Evolutionary conservation across 2,888 invertebrate genomes (phyloP).

Genomic region (Coremacera marginata): DNA sequence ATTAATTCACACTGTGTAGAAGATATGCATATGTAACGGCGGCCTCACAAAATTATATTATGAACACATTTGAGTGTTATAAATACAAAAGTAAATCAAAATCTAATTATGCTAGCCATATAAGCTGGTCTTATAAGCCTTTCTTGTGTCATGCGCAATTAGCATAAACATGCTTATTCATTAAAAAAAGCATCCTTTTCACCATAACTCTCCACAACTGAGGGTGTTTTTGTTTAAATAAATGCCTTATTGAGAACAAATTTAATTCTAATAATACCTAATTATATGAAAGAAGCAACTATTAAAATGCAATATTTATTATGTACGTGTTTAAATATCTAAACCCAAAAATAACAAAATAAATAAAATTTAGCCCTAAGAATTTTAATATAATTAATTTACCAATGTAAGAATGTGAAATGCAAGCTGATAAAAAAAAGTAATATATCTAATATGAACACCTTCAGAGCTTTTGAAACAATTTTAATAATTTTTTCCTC

Average conservation of each 20-base stretch:
- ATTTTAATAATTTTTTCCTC: background rate
- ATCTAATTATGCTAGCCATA: conserved; percentile 59
- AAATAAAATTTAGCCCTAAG: conserved; percentile 28
- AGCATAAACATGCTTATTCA: background rate
- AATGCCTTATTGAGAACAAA: conserved; percentile 41
- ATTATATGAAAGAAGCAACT: background rate
- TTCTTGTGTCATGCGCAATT: conserved; percentile 29
- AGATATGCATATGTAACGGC: background rate
- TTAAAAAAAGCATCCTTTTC: background rate
- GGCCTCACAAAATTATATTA: conserved; percentile 43
- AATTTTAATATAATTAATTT: conserved; percentile 37
- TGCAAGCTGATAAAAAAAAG: conserved; percentile 5
- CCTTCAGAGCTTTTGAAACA: background rate
- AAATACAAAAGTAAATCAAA: conserved; percentile 26
- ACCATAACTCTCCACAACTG: conserved; percentile 32
- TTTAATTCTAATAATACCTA: conserved; percentile 19
- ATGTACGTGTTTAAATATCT: conserved; percentile 15
- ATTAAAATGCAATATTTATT: conserved; percentile 44
- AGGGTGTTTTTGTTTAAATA: conserved; percentile 32
- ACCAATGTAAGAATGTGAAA: conserved; percentile 11
- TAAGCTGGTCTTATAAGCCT: conserved; percentile 69
- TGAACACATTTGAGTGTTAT: conserved; percentile 23
- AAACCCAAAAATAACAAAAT: conserved; percentile 36
- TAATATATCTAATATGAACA: background rate
- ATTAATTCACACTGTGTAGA: too few species aligned